Conservation (phyloP, 2,888 invertebrate genomes). For the Tridacna crocea region DNA sequence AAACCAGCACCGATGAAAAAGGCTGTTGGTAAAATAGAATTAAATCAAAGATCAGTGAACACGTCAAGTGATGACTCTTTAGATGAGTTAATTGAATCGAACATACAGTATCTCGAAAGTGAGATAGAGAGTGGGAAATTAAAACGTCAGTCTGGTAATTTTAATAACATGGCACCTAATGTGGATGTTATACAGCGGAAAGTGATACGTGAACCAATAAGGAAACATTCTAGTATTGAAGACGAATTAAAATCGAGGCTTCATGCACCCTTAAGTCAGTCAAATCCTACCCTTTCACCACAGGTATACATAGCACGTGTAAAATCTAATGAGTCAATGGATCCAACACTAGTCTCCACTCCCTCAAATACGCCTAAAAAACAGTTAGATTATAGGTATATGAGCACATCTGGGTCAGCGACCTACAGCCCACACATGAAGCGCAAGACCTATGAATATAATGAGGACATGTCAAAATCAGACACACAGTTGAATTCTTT, state of each 20-base stretch:
- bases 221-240: slow-evolving; percentile 13
- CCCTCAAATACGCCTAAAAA: no score
- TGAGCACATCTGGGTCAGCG: slow-evolving; percentile 55
- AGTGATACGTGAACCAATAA: slow-evolving; percentile 42
- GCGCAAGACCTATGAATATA: slow-evolving; percentile 50
- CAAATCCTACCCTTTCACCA: background rate
- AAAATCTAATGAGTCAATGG: background rate
- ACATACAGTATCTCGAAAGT: slow-evolving; percentile 79
- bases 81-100: slow-evolving; percentile 79
- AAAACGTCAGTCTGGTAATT: slow-evolving; percentile 60
- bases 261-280: slow-evolving; percentile 35
- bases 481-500: slow-evolving; percentile 73
- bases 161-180: slow-evolving; percentile 27
- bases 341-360: background rate
- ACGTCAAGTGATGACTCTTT: slow-evolving; percentile 75
- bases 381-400: slow-evolving; percentile 28
- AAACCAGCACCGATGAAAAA: slow-evolving; percentile 61
- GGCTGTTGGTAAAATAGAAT: slow-evolving; percentile 62
- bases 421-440: slow-evolving; percentile 68
- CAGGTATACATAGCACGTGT: background rate
- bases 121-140: slow-evolving; percentile 73
- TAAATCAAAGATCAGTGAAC: slow-evolving; percentile 64
- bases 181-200: slow-evolving; percentile 22
- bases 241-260: slow-evolving; percentile 44
- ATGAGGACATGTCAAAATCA: slow-evolving; percentile 74